These are phyloP conservation scores for Cryptoleucopteryx plumbea DNA, from an alignment of 2,113 vertebrate genomes.

Conservation along the genomic window DNA sequence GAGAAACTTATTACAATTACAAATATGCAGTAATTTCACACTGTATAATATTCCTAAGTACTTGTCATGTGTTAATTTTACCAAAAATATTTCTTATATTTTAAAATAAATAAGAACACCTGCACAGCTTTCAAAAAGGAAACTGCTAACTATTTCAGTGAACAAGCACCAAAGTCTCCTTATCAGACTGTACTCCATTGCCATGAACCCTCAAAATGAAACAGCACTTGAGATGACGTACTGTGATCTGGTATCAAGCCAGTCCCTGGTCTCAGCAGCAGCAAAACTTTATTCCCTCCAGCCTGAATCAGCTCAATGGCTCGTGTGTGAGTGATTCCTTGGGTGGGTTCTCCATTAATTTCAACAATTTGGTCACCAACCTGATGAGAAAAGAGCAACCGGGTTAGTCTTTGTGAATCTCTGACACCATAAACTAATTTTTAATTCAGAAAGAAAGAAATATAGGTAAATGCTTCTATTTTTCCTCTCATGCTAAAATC, in stretches of 20 bases:
- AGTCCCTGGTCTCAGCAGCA: constrained; percentile 89
- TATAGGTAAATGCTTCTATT: neutral
- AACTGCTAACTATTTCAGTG: neutral
- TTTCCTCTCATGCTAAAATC: neutral
- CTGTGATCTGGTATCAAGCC: constrained; percentile 93
- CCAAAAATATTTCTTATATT: neutral
- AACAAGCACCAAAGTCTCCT: neutral
- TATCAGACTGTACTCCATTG: neutral
- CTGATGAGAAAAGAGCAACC: constrained; percentile 64
- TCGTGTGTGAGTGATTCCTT: constrained; percentile 96
- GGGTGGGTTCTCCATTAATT: constrained; percentile 95
- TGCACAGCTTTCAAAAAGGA: neutral
- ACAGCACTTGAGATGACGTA: constrained; percentile 61
- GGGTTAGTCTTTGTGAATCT: neutral
- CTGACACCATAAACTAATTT: neutral
- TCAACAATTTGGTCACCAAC: constrained; percentile 99
- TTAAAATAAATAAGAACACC: neutral
- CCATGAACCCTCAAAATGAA: neutral
- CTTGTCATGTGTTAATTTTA: neutral
- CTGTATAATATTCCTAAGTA: neutral
- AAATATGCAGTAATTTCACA: neutral
- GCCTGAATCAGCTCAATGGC: constrained; percentile 98
- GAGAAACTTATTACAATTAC: neutral
- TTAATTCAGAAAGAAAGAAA: neutral
- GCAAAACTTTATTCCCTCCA: constrained; percentile 90